Evolutionary conservation across 2,113 vertebrate species (phyloP), one percentile per base, ranked within the genome.

Genomic region (Alces alces): DNA sequence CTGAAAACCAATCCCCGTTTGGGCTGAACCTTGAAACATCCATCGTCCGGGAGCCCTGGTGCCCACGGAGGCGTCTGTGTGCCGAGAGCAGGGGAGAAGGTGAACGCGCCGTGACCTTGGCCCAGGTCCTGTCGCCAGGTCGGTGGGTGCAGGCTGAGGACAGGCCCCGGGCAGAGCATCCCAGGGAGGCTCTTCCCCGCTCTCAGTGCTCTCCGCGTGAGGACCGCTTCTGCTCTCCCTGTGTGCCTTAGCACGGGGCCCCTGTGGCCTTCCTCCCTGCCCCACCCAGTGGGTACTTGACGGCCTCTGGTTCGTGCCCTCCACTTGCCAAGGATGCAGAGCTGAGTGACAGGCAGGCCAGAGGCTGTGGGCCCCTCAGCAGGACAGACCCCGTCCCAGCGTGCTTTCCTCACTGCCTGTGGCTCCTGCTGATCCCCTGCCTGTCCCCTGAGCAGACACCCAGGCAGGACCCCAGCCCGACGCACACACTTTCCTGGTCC

Each of bases 221-320:
- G 88, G 76, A 39, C n/a, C 43, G n/a, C 19, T n/a, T 78, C 86
- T 30, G 87, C 89, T 50, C 25, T 76, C 86, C 82, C 43, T 55
- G 52, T 6, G 9, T 7, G 0, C 47, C 4, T 61, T 28, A 33
- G 55, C 43, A 8, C 4, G 0, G 66, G 11, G 50, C 80, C 45
- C 43, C 39, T 0, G 5, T 3, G 25, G 57, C 94, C 76, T 47
- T n/a, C 43, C 7, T 10, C 33, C 9, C 21, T 6, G 14, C 45
- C 66, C 27, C 2, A 28, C 64, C 25, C 13, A 17, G 25, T 12
- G 23, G 25, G 36, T 10, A 1, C 50, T 2, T 43, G 25, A 6
- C 1, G 0, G 33, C 3, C 27, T 17, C 80, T 17, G 30, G 60
- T 12, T 8, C 15, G 1, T 2, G 6, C 39, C 50, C 12, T 36